Conservation (phyloP, 2,888 invertebrate genomes). For the Dugesia japonica region DNA sequence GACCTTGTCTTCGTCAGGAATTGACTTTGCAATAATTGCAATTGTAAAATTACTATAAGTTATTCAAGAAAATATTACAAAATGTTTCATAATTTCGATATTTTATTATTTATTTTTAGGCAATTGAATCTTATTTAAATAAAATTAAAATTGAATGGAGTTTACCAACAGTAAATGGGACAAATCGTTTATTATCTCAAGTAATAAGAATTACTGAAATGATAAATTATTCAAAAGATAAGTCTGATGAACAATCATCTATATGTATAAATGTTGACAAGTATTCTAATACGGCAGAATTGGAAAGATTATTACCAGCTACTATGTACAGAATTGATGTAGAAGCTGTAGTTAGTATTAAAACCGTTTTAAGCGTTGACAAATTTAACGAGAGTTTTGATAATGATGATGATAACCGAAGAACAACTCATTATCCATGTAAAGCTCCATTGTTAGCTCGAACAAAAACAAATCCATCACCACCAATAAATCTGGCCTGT, state of each 20-base stretch:
- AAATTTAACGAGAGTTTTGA: background rate
- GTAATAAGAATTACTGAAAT: background rate
- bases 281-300: background rate
- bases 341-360: background rate
- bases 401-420: background rate
- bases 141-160: slow-evolving; percentile 6
- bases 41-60: no score
- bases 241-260: background rate
- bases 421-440: background rate
- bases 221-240: background rate
- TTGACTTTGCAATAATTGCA: no score
- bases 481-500: background rate
- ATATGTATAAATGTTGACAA: background rate
- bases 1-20: no score
- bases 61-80: no score
- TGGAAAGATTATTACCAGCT: slow-evolving; percentile 14
- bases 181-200: background rate
- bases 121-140: background rate
- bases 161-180: background rate
- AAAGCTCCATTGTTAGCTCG: background rate
- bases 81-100: no score
- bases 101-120: background rate
- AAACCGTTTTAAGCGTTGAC: background rate
- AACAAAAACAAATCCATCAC: background rate
- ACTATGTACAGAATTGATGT: background rate